Conservation (phyloP, 2,888 invertebrate genomes). For the Platynereis dumerilii region DNA sequence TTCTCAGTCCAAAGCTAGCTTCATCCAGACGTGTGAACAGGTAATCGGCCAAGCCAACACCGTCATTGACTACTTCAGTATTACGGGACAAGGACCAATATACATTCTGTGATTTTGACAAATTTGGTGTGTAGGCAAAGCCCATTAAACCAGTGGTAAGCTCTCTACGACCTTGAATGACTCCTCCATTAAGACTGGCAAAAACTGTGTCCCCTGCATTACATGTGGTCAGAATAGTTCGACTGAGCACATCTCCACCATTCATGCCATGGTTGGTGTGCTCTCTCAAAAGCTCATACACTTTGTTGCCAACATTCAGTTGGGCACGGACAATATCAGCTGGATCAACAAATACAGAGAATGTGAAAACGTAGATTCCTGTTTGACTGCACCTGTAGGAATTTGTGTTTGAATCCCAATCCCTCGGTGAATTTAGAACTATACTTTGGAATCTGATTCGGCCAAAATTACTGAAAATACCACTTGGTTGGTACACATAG, state of each 20-base stretch:
- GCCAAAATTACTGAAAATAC: too few species aligned
- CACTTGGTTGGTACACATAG: neutral
- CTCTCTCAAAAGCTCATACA: neutral
- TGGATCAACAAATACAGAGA: neutral
- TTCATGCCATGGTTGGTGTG: conserved; percentile 1
- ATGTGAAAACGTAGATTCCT: neutral
- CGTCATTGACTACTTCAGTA: conserved; percentile 3
- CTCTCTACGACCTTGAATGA: neutral
- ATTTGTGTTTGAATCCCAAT: neutral
- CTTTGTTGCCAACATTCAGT: neutral
- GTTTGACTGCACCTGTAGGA: neutral
- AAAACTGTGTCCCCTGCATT: neutral
- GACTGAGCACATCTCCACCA: conserved; percentile 1
- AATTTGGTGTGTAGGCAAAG: neutral
- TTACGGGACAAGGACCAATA: neutral
- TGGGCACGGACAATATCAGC: neutral
- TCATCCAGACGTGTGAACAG: neutral
- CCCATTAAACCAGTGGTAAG: conserved; percentile 4
- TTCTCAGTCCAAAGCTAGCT: neutral
- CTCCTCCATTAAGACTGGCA: neutral
- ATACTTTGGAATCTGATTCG: too few species aligned
- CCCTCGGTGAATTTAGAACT: too few species aligned
- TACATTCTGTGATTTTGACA: neutral
- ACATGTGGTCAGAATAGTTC: neutral
- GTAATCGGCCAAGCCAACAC: too few species aligned